Evolutionary conservation across 2,113 vertebrate species (phyloP), one percentile per base, ranked within the genome.

Genomic region (Brachionichthys hirsutus): DNA sequence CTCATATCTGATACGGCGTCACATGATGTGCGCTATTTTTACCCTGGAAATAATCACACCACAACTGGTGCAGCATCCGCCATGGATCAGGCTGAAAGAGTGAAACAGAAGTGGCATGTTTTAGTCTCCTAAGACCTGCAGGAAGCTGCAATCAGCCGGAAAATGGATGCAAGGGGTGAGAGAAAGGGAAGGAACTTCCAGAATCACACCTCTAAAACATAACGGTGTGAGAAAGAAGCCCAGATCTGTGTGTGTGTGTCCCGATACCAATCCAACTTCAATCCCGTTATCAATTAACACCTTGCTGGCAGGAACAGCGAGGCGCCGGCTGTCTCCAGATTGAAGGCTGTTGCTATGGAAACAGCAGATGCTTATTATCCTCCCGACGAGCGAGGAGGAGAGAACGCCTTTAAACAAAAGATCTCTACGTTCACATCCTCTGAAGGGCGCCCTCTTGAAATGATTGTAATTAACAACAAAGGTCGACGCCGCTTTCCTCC

Each of bases 251-350:
- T 64, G 6, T 47, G 42, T 34, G 15, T 42, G 44, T 20, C 9
- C 36, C 9, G 12, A 38, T 12, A 63, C 13, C 13, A 22, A 22
- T 14, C 6, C 3, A 2, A 72, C 2, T 3, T 66, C 69, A 69
- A 76, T 72, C 67, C 43, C 75, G 68, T 65, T 61, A 78, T 82
- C 83, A 88, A 83, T 90, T 87, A 90, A 67, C 78, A 80, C 84
- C 77, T 85, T 57, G 72, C 73, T 81, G 79, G 50, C 70, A 70
- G 52, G 46, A 82, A 80, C 72, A 73, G 64, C 9, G 0, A 54
- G 44, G 56, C 35, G 36, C 45, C 52, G 44, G 10, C 59, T 60
- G 50, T 53, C 20, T 65, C 46, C 74, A 81, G 83, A 78, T 83
- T 86, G 71, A 66, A 75, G 67, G 51, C 44, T 44, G 84, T 89